Base-by-base conservation (phyloP, 53 echinoderm and acorn worm genomes). In the Apostichopus leukothele region DNA sequence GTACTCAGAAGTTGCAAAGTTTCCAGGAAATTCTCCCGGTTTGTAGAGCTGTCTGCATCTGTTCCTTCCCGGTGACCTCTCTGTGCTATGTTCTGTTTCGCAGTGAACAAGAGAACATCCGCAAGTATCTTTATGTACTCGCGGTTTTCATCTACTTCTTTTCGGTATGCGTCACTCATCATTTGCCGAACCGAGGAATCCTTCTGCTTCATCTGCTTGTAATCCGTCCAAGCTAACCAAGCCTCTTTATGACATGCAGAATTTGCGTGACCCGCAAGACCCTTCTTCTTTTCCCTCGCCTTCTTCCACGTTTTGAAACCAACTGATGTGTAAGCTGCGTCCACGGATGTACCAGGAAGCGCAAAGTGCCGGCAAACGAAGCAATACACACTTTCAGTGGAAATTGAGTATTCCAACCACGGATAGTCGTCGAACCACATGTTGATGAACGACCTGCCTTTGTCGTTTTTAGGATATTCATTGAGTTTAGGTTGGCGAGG, bases 1-100 rank as follows among this genome's bases (percentile, higher is more conserved):
- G 16, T 83, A 57, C 14, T 10, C 23, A 68, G 22, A 55, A 57
- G 79, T 14, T 66, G 80, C 75, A 51, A 74, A 50, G 75, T 87
- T 60, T 78, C 66, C 8, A 78, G 76, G 13, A 51, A 60, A 11
- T 74, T 76, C 53, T 39, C 73, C 39, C 57, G 51, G 83, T 79
- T 84, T 78, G 50, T 79, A 25, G 27, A 61, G 22, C 57, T 18
- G 74, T 8, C 77, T 51, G 79, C 13, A 55, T 75, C 51, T 76
- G 21, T 52, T 18, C 77, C 79, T 79, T 89, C 89, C 51, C 81
- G 25, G 89, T 81, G 89, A 67, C 89, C 83, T 67, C 73, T 90
- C 14, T 90, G 73, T 53, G 83, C 84, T 84, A 84, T 84, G 59
- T 90, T 90, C 80, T 68, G 83, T 84, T 83, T 83, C 18, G 89